Evolutionary conservation across 2,888 invertebrate genomes (phyloP).

Genomic region (Papilio demoleus): DNA sequence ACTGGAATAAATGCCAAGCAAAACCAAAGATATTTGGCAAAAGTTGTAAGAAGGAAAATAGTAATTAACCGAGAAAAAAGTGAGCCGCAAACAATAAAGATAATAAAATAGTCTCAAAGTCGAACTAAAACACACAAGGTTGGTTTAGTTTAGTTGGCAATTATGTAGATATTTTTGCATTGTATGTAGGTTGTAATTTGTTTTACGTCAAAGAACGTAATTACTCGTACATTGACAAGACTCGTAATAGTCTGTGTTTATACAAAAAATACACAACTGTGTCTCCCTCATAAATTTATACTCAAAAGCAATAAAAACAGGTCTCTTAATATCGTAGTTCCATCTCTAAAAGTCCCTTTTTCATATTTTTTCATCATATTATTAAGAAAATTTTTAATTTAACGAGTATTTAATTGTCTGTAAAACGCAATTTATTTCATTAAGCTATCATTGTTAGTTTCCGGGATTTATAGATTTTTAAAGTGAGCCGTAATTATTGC

Average conservation of each 20-base stretch:
- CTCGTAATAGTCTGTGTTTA: neutral
- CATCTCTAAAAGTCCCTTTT: too few relatives aligned
- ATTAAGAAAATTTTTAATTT: too few relatives aligned
- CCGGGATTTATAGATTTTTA: too few relatives aligned
- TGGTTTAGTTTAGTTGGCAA: neutral
- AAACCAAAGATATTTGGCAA: conserved; percentile 20
- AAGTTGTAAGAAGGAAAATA: conserved; percentile 10
- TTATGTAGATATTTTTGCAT: neutral
- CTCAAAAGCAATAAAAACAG: too few relatives aligned
- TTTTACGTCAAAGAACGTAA: conserved; percentile 7
- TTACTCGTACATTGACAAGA: neutral
- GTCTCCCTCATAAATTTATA: neutral
- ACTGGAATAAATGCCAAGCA: conserved; percentile 9
- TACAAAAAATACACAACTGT: neutral
- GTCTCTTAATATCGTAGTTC: too few relatives aligned
- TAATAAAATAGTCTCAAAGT: neutral
- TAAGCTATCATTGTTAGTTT: too few relatives aligned
- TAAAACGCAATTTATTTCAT: too few relatives aligned
- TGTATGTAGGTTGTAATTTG: neutral
- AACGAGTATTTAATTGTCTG: too few relatives aligned
- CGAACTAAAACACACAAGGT: neutral
- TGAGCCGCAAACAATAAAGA: neutral
- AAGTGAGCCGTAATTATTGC: too few relatives aligned
- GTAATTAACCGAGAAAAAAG: conserved; percentile 9
- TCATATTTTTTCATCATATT: too few relatives aligned